Base-by-base conservation (phyloP, 2,113 vertebrate species). In the Larimichthys polyactis region DNA sequence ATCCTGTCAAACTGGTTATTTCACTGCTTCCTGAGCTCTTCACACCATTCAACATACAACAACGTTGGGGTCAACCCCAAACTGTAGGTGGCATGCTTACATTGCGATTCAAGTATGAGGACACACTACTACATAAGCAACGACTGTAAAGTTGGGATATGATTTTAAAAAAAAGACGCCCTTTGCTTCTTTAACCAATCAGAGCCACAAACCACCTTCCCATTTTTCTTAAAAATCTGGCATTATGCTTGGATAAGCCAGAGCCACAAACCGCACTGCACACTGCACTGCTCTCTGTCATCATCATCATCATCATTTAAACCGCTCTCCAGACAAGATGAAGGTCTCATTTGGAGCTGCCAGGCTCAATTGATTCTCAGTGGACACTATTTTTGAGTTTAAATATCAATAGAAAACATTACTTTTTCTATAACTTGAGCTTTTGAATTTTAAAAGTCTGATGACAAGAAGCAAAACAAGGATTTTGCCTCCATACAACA, bases 1-100 rank as follows among this genome's bases (percentile, higher is more conserved):
- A 86, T 77, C 64, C 59, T 52, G 87, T 83, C 77, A 27, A 67
- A 89, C 89, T 65, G 71, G 81, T 85, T 66, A 20, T 55, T 40
- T 70, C 24, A 36, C 59, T 6, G 11, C 10, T 66, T 57, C n/a
- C 5, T 15, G 16, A 11, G 40, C 48, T 63, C 46, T 43, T 55
- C 40, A 77, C 75, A 77, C 36, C 24, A 60, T 17, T 17, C 17
- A 68, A 6, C 20, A 75, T 40, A 27, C 46, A 7, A 32, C 11
- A 57, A 32, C n/a, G 15, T 4, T 12, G 22, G 48, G 9, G 22
- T 70, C 24, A 70, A 63, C 3, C 15, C 22, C 11, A 0, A 57
- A 17, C 32, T 22, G 22, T 32, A 49, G n/a, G n/a, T 3, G 24
- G 1, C 17, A 44, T 3, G 4, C 15, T 9, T 6, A 27, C 15